A percentile compares a stretch with the other conserved stretches of the same genome.
phyloP scores from a whole-genome alignment of 2,113 vertebrate species.

The Bubalus kerabau region DNA sequence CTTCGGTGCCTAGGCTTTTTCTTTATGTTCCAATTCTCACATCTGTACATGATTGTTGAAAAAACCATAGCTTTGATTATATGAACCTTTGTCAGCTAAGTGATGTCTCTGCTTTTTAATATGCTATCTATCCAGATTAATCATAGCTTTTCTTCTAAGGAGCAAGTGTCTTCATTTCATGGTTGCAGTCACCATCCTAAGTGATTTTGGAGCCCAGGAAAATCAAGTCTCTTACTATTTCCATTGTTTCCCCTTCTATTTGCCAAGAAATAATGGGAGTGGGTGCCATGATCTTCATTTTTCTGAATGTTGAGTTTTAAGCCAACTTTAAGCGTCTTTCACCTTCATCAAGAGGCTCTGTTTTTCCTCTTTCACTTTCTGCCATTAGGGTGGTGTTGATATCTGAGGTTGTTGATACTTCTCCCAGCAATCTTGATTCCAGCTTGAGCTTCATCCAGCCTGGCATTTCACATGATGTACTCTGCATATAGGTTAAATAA shows the following conservation, averaged over 20 bases:
- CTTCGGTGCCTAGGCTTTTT: neutral
- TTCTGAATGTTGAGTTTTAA: neutral
- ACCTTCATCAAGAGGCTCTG: neutral
- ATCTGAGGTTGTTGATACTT: neutral
- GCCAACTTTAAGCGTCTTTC: neutral
- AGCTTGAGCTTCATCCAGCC: neutral
- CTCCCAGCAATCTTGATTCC: neutral
- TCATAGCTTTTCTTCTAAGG: neutral
- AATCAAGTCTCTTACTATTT: neutral
- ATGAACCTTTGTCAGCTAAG: neutral
- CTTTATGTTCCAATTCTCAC: neutral
- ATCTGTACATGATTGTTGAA: neutral
- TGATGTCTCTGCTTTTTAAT: neutral
- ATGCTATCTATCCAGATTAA: neutral
- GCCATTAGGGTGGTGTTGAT: neutral
- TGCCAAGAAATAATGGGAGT: neutral
- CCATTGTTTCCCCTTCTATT: neutral
- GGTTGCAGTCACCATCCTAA: neutral
- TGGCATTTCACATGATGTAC: neutral
- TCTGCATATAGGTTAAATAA: neutral
- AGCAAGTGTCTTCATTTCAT: neutral
- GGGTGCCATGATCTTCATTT: neutral
- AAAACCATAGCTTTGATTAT: neutral
- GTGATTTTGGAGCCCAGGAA: neutral
- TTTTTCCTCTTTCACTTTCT: neutral